Percentiles rank a stretch among this genome's conserved stretches.
Conservation (phyloP, 2,797 vertebrate species). For the Bufotes viridis region DNA sequence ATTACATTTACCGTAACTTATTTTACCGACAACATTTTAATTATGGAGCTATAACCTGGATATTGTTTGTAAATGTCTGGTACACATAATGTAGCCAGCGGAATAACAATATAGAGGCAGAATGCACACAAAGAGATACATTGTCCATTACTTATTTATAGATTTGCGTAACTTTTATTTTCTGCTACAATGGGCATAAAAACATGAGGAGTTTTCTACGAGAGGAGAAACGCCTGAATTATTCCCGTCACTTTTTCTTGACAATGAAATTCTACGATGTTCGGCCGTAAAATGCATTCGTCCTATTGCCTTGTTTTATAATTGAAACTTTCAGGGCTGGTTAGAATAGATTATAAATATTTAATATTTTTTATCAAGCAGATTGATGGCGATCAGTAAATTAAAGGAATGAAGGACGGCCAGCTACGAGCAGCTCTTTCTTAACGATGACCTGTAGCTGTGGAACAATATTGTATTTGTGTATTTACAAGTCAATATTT, state of each 20-base stretch:
- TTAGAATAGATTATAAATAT: conserved; percentile 46
- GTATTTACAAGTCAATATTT: not conserved
- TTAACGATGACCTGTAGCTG: conserved; percentile 12
- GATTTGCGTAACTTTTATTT: conserved; percentile 36
- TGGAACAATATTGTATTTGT: not conserved
- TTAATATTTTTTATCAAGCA: conserved; percentile 41
- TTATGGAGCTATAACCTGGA: conserved; percentile 50
- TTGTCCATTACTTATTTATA: conserved; percentile 50
- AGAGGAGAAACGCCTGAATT: conserved; percentile 13
- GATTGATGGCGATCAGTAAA: conserved; percentile 33
- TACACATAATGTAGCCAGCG: conserved; percentile 9
- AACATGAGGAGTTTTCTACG: conserved; percentile 7
- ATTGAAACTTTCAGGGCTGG: conserved; percentile 39
- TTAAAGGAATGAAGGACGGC: conserved; percentile 6
- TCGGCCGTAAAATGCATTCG: conserved; percentile 7
- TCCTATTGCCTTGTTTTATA: conserved; percentile 8
- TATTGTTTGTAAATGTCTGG: conserved; percentile 50
- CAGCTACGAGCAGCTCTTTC: not conserved
- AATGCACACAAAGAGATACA: conserved; percentile 25
- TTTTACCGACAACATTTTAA: conserved; percentile 57
- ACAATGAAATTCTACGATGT: conserved; percentile 12
- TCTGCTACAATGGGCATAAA: conserved; percentile 46
- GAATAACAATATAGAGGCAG: conserved; percentile 25
- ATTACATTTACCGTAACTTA: conserved; percentile 52
- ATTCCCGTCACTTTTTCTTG: conserved; percentile 27